Conservation (phyloP, 2,113 vertebrate genomes). For the Tragelaphus strepsiceros region DNA sequence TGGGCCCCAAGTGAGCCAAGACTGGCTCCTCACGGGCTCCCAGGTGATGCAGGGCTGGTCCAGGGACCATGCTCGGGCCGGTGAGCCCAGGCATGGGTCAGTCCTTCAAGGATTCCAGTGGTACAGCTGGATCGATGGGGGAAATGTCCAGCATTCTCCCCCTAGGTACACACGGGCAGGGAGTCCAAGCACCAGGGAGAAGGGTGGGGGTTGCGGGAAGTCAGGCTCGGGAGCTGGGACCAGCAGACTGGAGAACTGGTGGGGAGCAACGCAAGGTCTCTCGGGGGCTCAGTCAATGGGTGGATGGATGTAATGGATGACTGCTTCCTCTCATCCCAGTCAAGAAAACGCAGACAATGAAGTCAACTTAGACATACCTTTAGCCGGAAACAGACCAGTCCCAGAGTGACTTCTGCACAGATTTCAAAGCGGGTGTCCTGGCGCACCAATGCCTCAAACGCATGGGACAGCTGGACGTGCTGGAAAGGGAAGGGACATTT, state of each 20-base stretch:
- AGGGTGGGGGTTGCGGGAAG: rapidly evolving
- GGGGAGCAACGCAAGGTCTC: not conserved
- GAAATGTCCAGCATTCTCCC: no score
- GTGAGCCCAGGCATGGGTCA: rapidly evolving
- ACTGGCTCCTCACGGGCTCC: not conserved
- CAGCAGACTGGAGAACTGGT: not conserved
- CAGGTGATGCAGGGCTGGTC: no score
- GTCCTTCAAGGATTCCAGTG: not conserved
- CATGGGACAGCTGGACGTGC: constrained; percentile 90
- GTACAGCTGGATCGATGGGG: not conserved
- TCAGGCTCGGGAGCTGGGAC: rapidly evolving
- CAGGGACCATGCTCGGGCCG: rapidly evolving
- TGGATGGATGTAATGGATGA: rapidly evolving
- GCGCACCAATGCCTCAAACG: constrained; percentile 89
- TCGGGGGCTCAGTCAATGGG: rapidly evolving
- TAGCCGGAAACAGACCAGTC: constrained; percentile 96
- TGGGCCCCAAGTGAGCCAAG: not conserved
- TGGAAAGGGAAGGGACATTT: constrained; percentile 65
- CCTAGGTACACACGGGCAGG: no score
- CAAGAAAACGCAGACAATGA: not conserved
- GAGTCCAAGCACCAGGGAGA: no score
- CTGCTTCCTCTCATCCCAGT: rapidly evolving
- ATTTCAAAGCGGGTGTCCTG: constrained; percentile 93
- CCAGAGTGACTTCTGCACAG: constrained; percentile 89
- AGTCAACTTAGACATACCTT: constrained; percentile 84